A percentile compares a stretch with the other conserved stretches of the same genome.
Conservation (phyloP, 2,113 vertebrate genomes). For the Burhinus oedicnemus region DNA sequence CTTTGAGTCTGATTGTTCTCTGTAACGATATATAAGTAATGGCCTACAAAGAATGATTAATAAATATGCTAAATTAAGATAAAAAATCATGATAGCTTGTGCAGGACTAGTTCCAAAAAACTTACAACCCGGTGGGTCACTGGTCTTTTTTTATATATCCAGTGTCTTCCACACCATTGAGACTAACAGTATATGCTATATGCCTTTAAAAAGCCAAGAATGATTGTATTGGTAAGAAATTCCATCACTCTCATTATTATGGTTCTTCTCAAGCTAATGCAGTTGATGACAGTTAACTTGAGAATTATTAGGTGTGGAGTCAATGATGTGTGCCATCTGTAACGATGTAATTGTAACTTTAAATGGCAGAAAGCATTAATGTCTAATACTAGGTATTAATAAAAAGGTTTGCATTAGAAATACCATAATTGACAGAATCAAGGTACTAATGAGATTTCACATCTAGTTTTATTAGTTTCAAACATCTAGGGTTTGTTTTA, state of each 20-base stretch:
- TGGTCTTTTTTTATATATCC: neutral
- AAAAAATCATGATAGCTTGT: neutral
- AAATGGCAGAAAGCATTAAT: neutral
- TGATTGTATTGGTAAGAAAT: neutral
- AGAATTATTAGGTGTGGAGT: neutral
- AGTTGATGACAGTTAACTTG: neutral
- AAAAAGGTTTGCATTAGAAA: neutral
- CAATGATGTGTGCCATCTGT: neutral
- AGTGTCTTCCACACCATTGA: neutral
- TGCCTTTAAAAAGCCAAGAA: neutral
- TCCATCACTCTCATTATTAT: neutral
- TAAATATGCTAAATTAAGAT: neutral
- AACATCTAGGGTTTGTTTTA: neutral
- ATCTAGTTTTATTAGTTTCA: neutral
- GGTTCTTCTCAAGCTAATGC: neutral
- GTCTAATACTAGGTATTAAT: neutral
- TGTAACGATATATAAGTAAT: neutral
- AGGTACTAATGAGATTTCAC: neutral
- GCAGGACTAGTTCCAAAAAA: neutral
- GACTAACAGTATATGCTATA: neutral
- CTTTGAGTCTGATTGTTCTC: neutral
- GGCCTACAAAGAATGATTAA: neutral
- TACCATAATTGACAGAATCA: neutral
- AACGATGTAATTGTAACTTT: neutral
- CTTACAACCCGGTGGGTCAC: neutral